Conservation (phyloP, 1,140 invertebrate species). For the Epicauta chinensis region DNA sequence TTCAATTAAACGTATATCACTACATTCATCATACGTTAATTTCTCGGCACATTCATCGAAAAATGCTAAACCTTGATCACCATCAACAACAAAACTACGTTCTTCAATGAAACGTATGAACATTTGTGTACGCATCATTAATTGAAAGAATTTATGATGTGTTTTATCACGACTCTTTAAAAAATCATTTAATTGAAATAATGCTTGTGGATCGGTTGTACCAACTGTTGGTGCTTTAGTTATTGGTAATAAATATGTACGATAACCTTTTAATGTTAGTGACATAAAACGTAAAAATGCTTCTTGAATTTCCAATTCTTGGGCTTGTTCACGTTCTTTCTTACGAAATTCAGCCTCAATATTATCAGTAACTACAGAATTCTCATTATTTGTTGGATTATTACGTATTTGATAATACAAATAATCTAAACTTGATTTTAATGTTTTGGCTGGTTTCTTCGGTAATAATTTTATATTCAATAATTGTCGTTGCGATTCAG, state of each 20-base stretch:
- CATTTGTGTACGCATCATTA: constrained; percentile 92
- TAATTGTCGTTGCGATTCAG: constrained; percentile 75
- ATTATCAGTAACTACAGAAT: constrained; percentile 40
- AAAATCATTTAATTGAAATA: constrained; percentile 91
- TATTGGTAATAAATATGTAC: constrained; percentile 85
- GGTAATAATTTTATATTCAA: constrained; percentile 81
- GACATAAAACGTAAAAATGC: constrained; percentile 96
- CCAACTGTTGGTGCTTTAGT: constrained; percentile 88
- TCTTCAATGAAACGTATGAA: constrained; percentile 99
- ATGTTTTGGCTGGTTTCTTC: constrained; percentile 74
- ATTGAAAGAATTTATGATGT: constrained; percentile 84
- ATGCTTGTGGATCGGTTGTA: constrained; percentile 87
- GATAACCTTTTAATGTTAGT: constrained; percentile 86
- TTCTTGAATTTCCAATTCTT: constrained; percentile 94
- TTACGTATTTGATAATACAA: constrained; percentile 43
- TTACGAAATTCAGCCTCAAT: constrained; percentile 67
- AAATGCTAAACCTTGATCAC: constrained; percentile 88
- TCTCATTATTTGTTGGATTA: constrained; percentile 16
- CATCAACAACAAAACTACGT: constrained; percentile 95
- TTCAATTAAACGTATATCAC: constrained; percentile 35
- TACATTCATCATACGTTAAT: constrained; percentile 56
- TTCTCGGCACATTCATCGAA: constrained; percentile 96
- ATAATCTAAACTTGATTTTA: constrained; percentile 66
- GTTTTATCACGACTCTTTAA: constrained; percentile 65
- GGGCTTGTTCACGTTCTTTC: constrained; percentile 65